Evolutionary conservation across 2,113 vertebrate species (phyloP).

Genomic region (Paramisgurnus dabryanus): DNA sequence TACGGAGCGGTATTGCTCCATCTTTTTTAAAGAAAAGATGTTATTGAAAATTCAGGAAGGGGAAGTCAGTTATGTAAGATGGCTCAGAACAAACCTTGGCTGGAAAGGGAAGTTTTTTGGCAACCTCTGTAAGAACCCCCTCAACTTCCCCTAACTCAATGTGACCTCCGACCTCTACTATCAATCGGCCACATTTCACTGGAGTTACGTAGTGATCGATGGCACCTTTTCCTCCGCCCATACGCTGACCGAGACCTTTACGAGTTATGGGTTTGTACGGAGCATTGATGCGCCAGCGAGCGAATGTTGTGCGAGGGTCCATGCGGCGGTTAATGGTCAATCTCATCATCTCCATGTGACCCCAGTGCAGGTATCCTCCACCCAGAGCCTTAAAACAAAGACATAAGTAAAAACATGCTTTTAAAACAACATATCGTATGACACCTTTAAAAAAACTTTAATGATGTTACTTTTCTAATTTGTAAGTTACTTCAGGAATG

Average conservation of each 20-base stretch:
- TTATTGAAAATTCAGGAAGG: background rate
- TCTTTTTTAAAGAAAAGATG: background rate
- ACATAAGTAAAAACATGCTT: background rate
- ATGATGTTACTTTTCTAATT: too few species aligned
- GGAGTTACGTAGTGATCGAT: conserved; percentile 90
- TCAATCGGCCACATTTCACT: conserved; percentile 78
- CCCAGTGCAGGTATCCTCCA: conserved; percentile 92
- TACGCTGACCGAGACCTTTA: conserved; percentile 90
- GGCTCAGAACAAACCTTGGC: conserved; percentile 70
- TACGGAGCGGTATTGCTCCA: background rate
- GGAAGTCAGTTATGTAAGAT: background rate
- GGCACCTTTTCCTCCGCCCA: conserved; percentile 95
- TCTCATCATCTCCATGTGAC: conserved; percentile 96
- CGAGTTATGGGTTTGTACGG: conserved; percentile 86
- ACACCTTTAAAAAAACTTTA: too few species aligned
- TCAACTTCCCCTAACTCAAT: conserved; percentile 82
- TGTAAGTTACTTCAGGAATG: too few species aligned
- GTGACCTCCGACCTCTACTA: conserved; percentile 88
- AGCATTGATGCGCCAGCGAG: conserved; percentile 82
- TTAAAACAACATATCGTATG: background rate
- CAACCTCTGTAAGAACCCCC: conserved; percentile 77
- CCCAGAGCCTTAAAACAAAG: conserved; percentile 81
- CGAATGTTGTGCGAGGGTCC: conserved; percentile 82
- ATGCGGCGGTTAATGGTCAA: conserved; percentile 87
- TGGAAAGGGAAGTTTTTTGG: conserved; percentile 87